Evolutionary conservation across 1,140 invertebrate species (phyloP).

Genomic region (Paracyclopina nana): DNA sequence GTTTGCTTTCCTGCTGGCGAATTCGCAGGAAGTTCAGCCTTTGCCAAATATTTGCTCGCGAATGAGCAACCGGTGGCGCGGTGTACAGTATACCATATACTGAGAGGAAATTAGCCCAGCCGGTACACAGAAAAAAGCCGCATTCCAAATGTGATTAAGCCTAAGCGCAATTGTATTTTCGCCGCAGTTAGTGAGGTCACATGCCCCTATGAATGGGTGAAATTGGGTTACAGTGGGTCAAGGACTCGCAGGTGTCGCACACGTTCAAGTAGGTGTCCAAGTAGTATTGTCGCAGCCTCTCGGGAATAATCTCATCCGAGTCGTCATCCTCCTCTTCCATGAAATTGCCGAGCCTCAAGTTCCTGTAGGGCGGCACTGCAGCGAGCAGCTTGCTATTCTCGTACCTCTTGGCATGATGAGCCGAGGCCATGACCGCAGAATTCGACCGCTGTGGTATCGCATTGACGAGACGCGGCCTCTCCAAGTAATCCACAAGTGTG

Average conservation of each 20-base stretch:
- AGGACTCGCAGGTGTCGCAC: conserved; percentile 8
- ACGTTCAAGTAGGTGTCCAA: conserved; percentile 12
- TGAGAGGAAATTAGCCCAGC: too few species aligned
- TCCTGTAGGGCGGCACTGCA: not conserved
- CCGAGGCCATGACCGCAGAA: not conserved
- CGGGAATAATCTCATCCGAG: not conserved
- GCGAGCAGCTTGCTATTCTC: too few species aligned
- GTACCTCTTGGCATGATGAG: not conserved
- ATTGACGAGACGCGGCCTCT: conserved; percentile 6
- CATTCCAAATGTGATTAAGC: too few species aligned
- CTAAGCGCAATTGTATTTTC: too few species aligned
- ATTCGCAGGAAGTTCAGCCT: too few species aligned
- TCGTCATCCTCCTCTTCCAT: conserved; percentile 2
- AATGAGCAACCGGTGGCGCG: too few species aligned
- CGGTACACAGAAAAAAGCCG: too few species aligned
- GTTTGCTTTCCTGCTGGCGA: too few species aligned
- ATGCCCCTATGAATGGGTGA: not conserved
- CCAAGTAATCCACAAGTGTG: conserved; percentile 5
- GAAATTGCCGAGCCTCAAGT: conserved; percentile 5
- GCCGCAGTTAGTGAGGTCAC: too few species aligned
- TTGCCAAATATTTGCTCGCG: too few species aligned
- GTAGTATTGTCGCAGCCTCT: conserved; percentile 12
- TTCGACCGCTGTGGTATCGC: not conserved
- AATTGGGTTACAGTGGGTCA: conserved; percentile 1
- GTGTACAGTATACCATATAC: too few species aligned